Evolutionary conservation across 2,797 vertebrate species (phyloP).

Genomic region (Eulemur mongoz): DNA sequence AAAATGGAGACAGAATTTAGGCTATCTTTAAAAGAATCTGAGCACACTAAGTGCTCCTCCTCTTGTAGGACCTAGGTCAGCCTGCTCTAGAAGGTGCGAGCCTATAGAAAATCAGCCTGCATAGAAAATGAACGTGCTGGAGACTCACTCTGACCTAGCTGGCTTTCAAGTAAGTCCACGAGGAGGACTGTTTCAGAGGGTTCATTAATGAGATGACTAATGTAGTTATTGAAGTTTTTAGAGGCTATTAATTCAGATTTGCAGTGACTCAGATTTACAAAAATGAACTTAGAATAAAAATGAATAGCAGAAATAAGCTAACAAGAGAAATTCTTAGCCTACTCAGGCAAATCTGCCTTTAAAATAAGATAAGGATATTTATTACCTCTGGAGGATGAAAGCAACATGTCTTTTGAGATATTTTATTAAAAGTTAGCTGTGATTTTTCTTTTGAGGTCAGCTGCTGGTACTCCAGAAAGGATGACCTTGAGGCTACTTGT

Average conservation of each 20-base stretch:
- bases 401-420: neutral
- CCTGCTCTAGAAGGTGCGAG: neutral
- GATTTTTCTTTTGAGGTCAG: neutral
- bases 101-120: neutral
- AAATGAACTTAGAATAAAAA: constrained; percentile 29
- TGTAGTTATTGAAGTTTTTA: neutral
- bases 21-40: neutral
- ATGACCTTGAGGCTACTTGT: neutral
- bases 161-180: neutral
- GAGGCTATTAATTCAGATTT: constrained; percentile 40
- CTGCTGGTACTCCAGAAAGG: neutral
- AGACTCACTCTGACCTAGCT: neutral
- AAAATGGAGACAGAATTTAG: neutral
- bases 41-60: neutral
- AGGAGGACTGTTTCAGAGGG: neutral
- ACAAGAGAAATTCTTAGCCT: neutral
- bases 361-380: neutral
- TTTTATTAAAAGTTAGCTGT: constrained; percentile 23
- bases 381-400: neutral
- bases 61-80: neutral
- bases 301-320: neutral
- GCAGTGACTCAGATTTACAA: neutral
- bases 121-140: neutral
- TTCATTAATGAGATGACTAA: neutral
- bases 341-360: neutral